Conservation (phyloP, 2,113 vertebrate genomes). For the Chamaea fasciata region DNA sequence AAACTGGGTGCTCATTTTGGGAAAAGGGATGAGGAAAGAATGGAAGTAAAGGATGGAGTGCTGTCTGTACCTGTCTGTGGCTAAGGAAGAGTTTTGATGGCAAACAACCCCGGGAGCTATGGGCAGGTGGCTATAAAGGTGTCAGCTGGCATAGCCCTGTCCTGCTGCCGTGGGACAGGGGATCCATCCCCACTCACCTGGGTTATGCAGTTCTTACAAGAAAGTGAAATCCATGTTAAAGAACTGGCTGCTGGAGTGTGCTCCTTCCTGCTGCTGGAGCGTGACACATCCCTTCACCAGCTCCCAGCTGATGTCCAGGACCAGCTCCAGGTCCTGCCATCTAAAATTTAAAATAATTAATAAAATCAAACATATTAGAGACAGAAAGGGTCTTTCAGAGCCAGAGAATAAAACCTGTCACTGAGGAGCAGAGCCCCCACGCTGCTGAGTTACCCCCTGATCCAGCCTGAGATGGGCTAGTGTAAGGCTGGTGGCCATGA, state of each 20-base stretch:
- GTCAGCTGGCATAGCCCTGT: neutral
- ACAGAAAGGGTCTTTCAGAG: neutral
- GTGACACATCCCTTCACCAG: fast-evolving
- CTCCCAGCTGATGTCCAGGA: neutral
- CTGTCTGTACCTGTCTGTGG: neutral
- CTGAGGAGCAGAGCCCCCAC: neutral
- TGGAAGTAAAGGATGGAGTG: neutral
- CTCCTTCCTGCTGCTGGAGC: neutral
- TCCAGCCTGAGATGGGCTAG: neutral
- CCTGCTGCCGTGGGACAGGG: neutral
- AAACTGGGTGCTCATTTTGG: neutral
- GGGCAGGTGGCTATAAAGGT: neutral
- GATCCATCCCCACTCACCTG: fast-evolving
- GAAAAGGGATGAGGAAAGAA: neutral
- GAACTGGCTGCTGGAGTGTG: neutral
- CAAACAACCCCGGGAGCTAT: fast-evolving
- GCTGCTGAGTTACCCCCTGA: neutral
- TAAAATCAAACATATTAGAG: neutral
- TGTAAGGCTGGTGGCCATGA: neutral
- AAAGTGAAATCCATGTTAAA: neutral
- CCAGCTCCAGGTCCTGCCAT: neutral
- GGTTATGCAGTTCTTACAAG: fast-evolving
- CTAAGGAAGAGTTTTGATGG: neutral
- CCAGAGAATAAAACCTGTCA: neutral
- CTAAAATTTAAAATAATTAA: neutral